Evolutionary conservation across 2,113 vertebrate species (phyloP).

Genomic region (Meriones unguiculatus): DNA sequence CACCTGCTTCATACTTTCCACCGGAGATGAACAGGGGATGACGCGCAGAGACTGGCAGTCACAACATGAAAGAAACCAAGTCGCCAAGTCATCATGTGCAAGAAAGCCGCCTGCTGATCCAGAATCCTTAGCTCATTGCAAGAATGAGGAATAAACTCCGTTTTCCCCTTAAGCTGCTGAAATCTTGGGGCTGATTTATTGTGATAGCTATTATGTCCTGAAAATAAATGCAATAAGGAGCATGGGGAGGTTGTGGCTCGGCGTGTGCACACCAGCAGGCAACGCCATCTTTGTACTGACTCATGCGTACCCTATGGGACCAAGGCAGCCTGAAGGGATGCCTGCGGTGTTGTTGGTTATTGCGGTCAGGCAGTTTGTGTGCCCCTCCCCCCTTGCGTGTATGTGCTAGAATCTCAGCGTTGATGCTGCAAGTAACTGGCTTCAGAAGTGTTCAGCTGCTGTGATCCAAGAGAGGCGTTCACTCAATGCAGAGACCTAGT

Average conservation of each 20-base stretch:
- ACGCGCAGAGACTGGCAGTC: not conserved
- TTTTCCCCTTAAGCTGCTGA: not conserved
- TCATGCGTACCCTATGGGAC: not conserved
- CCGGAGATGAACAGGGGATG: not conserved
- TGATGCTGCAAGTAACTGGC: not conserved
- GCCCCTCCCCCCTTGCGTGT: not conserved
- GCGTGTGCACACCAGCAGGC: rapidly evolving
- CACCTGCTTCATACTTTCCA: not conserved
- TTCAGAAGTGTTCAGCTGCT: not conserved
- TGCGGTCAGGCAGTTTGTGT: not conserved
- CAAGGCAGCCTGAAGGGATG: not conserved
- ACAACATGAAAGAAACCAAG: not conserved
- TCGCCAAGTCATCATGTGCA: not conserved
- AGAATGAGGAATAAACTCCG: not conserved
- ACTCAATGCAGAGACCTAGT: not conserved
- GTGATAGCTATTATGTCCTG: not conserved
- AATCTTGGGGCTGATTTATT: slow-evolving; percentile 1
- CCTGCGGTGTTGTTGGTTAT: not conserved
- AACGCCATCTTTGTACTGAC: not conserved
- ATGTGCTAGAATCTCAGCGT: not conserved
- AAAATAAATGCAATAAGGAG: not conserved
- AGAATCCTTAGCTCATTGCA: not conserved
- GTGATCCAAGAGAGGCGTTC: not conserved
- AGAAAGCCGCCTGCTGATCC: not conserved
- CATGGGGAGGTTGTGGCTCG: not conserved